These are phyloP conservation scores for Hydrophis major DNA, from an alignment of 2,797 vertebrate species.

Conservation along the genomic window DNA sequence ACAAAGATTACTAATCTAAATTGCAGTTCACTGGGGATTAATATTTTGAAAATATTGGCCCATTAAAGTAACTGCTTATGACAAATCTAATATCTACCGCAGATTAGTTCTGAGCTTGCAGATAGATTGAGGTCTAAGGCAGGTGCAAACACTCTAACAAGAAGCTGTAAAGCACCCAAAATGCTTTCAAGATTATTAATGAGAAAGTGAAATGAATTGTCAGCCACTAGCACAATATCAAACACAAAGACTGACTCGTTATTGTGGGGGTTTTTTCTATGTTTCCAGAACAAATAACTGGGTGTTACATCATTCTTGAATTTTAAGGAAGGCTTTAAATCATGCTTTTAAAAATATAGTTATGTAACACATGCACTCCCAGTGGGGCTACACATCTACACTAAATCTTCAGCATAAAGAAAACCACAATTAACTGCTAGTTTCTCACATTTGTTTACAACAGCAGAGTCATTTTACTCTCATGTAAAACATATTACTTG, in stretches of 20 bases:
- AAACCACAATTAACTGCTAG: neutral
- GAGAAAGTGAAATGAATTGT: conserved; percentile 49
- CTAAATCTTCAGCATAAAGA: neutral
- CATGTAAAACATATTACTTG: neutral
- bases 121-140: conserved; percentile 14
- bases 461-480: neutral
- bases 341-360: neutral
- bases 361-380: conserved; percentile 21
- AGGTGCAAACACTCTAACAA: conserved; percentile 23
- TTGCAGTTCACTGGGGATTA: conserved; percentile 18
- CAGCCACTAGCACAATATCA: conserved; percentile 40
- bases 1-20: conserved; percentile 25
- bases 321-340: conserved; percentile 32
- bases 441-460: neutral
- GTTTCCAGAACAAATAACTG: conserved; percentile 44
- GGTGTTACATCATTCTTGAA: conserved; percentile 38
- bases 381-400: neutral
- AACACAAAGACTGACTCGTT: conserved; percentile 36
- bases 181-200: conserved; percentile 39
- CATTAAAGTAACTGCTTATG: conserved; percentile 9
- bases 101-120: neutral
- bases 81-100: conserved; percentile 34
- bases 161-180: conserved; percentile 38
- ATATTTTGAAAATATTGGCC: conserved; percentile 31
- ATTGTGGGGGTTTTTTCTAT: conserved; percentile 14